Evolutionary conservation across 2,888 invertebrate species (phyloP).

Genomic region (Polymixis flavicincta): DNA sequence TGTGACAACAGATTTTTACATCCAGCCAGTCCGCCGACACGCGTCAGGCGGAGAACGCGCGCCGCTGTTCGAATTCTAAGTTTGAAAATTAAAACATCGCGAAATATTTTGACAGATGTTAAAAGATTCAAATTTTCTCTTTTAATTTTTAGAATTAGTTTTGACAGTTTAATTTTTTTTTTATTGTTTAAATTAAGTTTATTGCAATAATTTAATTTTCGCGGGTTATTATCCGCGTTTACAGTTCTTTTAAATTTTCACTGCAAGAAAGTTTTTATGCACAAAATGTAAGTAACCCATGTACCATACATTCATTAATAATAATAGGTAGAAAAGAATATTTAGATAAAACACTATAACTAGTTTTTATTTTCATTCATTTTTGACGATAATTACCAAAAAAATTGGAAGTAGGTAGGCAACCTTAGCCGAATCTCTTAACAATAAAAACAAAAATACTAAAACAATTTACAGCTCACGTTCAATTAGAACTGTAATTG

Average conservation of each 20-base stretch:
- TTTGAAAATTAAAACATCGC: conserved; percentile 68
- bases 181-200: background rate
- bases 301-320: background rate
- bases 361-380: background rate
- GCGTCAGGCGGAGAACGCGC: conserved; percentile 77
- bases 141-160: conserved; percentile 33
- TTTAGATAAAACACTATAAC: background rate
- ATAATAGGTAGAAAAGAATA: background rate
- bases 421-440: background rate
- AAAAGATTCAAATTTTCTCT: conserved; percentile 14
- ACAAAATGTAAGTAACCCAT: conserved; percentile 70
- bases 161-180: conserved; percentile 7
- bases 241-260: conserved; percentile 54
- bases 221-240: conserved; percentile 47
- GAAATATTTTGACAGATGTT: conserved; percentile 45
- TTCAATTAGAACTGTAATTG: conserved; percentile 23
- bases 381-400: background rate
- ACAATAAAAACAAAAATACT: background rate
- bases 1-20: conserved; percentile 77
- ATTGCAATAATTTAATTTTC: conserved; percentile 32
- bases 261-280: conserved; percentile 69
- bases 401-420: background rate
- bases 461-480: conserved; percentile 6
- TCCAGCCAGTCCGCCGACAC: conserved; percentile 80
- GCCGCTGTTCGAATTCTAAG: conserved; percentile 65